Base-by-base conservation (phyloP, 2,797 vertebrate species). In the Sebastiscus tertius region DNA sequence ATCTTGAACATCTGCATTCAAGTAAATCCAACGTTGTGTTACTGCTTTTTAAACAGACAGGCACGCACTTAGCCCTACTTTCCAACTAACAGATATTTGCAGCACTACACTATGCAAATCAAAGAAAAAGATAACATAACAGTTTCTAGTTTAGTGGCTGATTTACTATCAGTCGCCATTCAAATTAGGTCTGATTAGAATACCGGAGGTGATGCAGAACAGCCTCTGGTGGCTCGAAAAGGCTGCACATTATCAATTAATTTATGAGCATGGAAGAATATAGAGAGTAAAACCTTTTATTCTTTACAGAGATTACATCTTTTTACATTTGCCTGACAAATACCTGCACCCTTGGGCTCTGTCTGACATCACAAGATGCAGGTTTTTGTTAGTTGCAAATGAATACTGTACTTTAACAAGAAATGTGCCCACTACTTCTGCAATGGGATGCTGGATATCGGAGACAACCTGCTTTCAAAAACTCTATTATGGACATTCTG, bases 121-220 rank as follows among this genome's bases (percentile, higher is more conserved):
- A 77, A 26, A 71, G 49, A 29, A 12, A 20, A 10, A 13, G 62
- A 62, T 36, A 65, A 27, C 22, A 3, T 13, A 54, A 68, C 22
- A 1, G 20, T 62, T 80, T 58, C 20, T 33, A 64, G 6, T 78
- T 80, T 13, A 33, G 54, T 20, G 11, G 49, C 5, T 31, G 6
- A 36, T 66, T 74, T 36, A 16, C 29, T 3, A 13, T 49, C 42
- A 14, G 36, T 55, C 62, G 31, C 59, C 49, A 71, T 63, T 84
- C 11, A 82, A 62, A 79, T n/a, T 8, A 68, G 54, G 24, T 46
- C 58, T 55, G 49, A 63, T 56, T 27, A 77, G 33, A 69, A 72
- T 24, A 68, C 7, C 0, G 20, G 27, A 31, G n/a, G n/a, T 11
- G 36, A 84, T 61, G 27, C 52, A 65, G 63, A 65, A 24, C 6